Evolutionary conservation across 2,888 invertebrate genomes (phyloP).

Genomic region (Dendrolimus houi): DNA sequence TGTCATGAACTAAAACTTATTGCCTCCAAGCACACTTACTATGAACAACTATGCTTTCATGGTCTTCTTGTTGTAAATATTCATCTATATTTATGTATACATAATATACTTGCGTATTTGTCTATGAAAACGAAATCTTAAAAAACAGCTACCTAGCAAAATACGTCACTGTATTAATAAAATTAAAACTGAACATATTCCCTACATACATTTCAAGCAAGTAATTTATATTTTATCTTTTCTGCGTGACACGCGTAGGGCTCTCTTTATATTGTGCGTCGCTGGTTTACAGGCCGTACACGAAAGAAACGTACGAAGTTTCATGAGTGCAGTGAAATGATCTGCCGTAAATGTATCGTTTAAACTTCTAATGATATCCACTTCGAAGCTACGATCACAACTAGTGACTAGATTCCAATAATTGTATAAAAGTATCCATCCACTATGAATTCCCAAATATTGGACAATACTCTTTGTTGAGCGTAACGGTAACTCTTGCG

Average conservation of each 20-base stretch:
- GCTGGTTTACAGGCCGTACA: conserved; percentile 28
- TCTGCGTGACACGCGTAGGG: background rate
- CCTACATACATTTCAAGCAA: background rate
- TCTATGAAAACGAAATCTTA: conserved; percentile 13
- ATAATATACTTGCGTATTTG: background rate
- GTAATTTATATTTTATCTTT: background rate
- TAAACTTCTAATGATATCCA: conserved; percentile 46
- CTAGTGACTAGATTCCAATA: conserved; percentile 29
- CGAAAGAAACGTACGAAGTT: too few relatives aligned
- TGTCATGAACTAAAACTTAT: too few relatives aligned
- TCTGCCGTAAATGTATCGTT: conserved; percentile 53
- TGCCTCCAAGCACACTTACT: too few relatives aligned
- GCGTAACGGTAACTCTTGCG: too few relatives aligned
- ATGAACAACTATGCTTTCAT: too few relatives aligned
- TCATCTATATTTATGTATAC: too few relatives aligned
- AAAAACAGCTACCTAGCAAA: conserved; percentile 4
- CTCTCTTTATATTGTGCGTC: conserved; percentile 5
- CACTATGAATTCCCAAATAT: too few relatives aligned
- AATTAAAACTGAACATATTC: background rate
- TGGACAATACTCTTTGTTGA: too few relatives aligned
- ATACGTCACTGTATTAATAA: background rate
- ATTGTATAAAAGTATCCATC: conserved; percentile 34
- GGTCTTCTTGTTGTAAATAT: too few relatives aligned
- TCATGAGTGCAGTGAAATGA: conserved; percentile 50
- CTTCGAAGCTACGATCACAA: conserved; percentile 42